phyloP scores from a whole-genome alignment of 2,113 vertebrate genomes.

The pig (Sus scrofa) region T2T-Sscrofa CM000819.6:118843001-118843500 shows the following conservation, averaged over 20 bases:
- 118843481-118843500: background rate
- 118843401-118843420: background rate
- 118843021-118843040: slow-evolving; percentile 94
- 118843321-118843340: background rate
- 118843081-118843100: slow-evolving; percentile 94
- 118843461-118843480: background rate
- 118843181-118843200: background rate
- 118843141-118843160: slow-evolving; percentile 95
- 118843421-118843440: background rate
- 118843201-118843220: background rate
- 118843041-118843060: slow-evolving; percentile 86
- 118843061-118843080: slow-evolving; percentile 89
- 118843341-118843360: background rate
- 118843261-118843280: background rate
- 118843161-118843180: slow-evolving; percentile 75
- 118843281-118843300: background rate
- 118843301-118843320: background rate
- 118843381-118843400: background rate
- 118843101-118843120: slow-evolving; percentile 94
- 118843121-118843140: slow-evolving; percentile 96
- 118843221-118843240: background rate
- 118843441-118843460: background rate
- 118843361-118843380: background rate
- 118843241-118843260: background rate
- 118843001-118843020: slow-evolving; percentile 95